phyloP scores from a whole-genome alignment of 2,113 vertebrate genomes.

The Aviceda subcristata region DNA sequence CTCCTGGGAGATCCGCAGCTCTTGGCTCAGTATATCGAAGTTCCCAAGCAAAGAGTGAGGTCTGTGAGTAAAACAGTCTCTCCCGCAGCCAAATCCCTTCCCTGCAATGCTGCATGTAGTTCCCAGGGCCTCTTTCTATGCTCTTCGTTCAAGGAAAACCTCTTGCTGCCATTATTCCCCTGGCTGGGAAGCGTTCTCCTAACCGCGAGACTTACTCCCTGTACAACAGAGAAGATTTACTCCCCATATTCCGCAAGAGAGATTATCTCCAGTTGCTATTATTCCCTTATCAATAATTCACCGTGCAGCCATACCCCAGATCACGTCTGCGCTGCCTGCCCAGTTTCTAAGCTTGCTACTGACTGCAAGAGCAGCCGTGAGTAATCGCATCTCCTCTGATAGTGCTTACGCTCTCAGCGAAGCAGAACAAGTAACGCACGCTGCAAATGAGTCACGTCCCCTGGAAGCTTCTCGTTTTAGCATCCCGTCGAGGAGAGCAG shows the following conservation, averaged over 20 bases:
- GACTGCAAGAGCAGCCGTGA: background rate
- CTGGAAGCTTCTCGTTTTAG: background rate
- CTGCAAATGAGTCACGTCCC: constrained; percentile 23
- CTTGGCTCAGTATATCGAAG: background rate
- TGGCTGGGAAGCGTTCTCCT: background rate
- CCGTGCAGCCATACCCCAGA: background rate
- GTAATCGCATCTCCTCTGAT: background rate
- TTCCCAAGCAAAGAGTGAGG: background rate
- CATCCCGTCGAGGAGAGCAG: background rate
- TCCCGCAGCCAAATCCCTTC: background rate
- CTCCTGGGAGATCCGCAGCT: background rate
- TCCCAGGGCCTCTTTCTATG: background rate
- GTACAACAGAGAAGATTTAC: background rate
- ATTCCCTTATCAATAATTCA: constrained; percentile 52
- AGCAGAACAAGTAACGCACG: background rate
- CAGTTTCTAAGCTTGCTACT: background rate
- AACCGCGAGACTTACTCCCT: background rate
- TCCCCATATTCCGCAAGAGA: background rate
- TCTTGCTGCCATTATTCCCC: background rate
- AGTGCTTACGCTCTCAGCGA: background rate
- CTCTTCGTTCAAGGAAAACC: background rate
- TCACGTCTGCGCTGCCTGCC: background rate
- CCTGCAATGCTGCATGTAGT: background rate
- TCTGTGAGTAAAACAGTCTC: background rate
- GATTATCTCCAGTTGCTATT: background rate